Evolutionary conservation across 2,113 vertebrate genomes (phyloP).

Genomic region (Hemichromis elongatus): DNA sequence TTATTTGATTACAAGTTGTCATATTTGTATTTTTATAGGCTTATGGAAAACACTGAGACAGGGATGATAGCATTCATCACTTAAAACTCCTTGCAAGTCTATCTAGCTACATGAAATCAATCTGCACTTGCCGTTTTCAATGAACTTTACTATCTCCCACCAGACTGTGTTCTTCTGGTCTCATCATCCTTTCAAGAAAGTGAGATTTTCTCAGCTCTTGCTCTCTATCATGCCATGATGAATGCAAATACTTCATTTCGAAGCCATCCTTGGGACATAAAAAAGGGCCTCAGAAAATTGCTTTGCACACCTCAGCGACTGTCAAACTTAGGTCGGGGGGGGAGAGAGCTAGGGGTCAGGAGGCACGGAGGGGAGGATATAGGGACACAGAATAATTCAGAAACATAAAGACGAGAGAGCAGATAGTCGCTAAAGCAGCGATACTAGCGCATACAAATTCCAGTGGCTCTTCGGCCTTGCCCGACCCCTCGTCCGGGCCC

Average conservation of each 20-base stretch:
- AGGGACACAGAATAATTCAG: not conserved
- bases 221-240: slow-evolving; percentile 6
- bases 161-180: not conserved
- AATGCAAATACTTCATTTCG: slow-evolving; percentile 34
- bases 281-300: slow-evolving; percentile 36
- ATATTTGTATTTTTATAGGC: not conserved
- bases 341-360: not conserved
- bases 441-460: not conserved
- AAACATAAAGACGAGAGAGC: not conserved
- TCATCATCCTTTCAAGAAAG: slow-evolving; percentile 2
- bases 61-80: not conserved
- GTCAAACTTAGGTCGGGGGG: not conserved
- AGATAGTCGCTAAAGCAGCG: not conserved
- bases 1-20: not conserved
- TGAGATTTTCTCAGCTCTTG: slow-evolving; percentile 12
- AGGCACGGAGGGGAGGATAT: not conserved
- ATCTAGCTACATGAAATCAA: not conserved
- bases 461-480: not conserved
- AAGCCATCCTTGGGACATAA: not conserved
- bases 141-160: not conserved
- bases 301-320: slow-evolving; percentile 40
- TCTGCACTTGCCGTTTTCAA: not conserved
- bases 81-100: not conserved
- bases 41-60: not conserved
- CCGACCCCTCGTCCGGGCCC: not conserved